Percentiles rank a stretch among this genome's conserved stretches.
phyloP scores from a whole-genome alignment of 1,140 invertebrate genomes.

The Aphelenchoides fujianensis region DNA sequence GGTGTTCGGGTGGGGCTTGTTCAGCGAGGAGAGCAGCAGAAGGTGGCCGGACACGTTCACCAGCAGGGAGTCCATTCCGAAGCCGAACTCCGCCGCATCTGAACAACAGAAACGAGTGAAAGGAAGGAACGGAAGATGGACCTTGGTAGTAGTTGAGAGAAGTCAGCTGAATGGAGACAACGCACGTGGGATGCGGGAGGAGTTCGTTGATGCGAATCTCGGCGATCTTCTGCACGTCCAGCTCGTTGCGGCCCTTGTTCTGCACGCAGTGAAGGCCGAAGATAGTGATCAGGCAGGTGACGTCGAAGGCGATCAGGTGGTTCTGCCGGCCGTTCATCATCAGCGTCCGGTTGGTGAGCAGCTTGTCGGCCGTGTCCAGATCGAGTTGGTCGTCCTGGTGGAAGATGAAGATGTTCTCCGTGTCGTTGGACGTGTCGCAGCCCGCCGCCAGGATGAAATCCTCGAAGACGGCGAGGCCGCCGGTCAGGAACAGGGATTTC shows the following conservation, averaged over 20 bases:
- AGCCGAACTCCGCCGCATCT: conserved; percentile 51
- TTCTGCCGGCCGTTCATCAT: conserved; percentile 78
- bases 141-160: conserved; percentile 68
- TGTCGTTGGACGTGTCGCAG: conserved; percentile 77
- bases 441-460: conserved; percentile 76
- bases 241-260: conserved; percentile 64
- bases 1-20: conserved; percentile 36
- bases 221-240: conserved; percentile 70
- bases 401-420: conserved; percentile 75
- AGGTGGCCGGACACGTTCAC: conserved; percentile 59
- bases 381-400: conserved; percentile 80
- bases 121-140: conserved; percentile 21
- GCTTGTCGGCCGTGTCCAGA: conserved; percentile 75
- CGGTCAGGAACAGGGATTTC: conserved; percentile 91
- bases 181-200: conserved; percentile 89
- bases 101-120: conserved; percentile 17
- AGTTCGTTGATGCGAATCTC: conserved; percentile 85
- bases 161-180: conserved; percentile 84
- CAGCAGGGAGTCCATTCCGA: conserved; percentile 56
- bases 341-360: conserved; percentile 75
- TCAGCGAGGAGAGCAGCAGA: conserved; percentile 53
- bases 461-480: conserved; percentile 90
- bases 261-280: conserved; percentile 25
- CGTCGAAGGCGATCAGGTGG: conserved; percentile 59
- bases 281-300: conserved; percentile 43